Evolutionary conservation across 2,797 vertebrate genomes (phyloP), one percentile per base, ranked within the genome.

Genomic region (Squalus acanthias): DNA sequence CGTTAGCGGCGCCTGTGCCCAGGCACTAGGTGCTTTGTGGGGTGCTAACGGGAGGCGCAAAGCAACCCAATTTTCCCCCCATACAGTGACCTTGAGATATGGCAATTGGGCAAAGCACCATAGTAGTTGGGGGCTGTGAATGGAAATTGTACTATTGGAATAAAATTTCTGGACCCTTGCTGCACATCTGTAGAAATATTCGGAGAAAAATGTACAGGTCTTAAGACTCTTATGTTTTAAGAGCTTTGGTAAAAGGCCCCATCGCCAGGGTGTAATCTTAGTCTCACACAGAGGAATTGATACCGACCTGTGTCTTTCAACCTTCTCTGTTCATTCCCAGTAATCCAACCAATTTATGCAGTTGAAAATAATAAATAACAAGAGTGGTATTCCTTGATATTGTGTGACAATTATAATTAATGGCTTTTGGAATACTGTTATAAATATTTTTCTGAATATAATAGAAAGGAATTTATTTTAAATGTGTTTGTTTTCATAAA

Each of bases 401-500:
- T 95, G 26, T n/a, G 24, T 69, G 22, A 67, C 63, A 69, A 74
- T 57, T 95, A 95, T 60, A 57, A 95, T 95, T 76, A 72, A 95
- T 60, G 53, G 72, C 67, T 72, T 53, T 33, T 95, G 70, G 24
- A 76, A 95, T 74, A 76, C 94, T 60, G 70, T 76, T 70, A 46
- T 6, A 95, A 95, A 95, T 95, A 70, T 91, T 91, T 82, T 76
- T 20, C 8, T 22, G 15, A 50, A 76, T 26, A 79, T 53, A 96
- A 96, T 96, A 65, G 67, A 74, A 91, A 96, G 74, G 95, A 96
- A 96, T 97, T 97, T 97, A 97, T 96, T 96, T 97, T 97, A 97
- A 88, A 97, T 96, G 96, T 97, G 97, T 98, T 97, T 97, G 96
- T 97, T 98, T 97, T 97, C 97, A 97, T 97, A 97, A 97, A 97